Percentiles rank a stretch among this genome's conserved stretches.
Evolutionary conservation across 1,140 invertebrate genomes (phyloP).

Genomic region (Drosophila aff.): DNA sequence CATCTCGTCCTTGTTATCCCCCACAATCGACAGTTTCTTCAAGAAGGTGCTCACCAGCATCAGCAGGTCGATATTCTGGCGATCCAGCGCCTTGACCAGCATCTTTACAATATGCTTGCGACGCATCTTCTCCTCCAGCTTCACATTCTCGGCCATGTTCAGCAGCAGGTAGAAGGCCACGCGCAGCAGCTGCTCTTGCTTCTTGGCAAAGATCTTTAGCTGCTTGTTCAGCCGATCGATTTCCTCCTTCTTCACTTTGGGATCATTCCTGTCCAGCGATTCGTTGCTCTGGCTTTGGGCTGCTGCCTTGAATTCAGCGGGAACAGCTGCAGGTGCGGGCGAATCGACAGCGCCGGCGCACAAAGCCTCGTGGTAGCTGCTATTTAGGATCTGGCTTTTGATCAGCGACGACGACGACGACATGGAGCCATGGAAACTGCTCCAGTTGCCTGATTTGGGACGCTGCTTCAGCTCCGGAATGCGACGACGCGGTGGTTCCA

Average conservation of each 20-base stretch:
- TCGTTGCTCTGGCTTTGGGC: constrained; percentile 84
- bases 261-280: constrained; percentile 85
- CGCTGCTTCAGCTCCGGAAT: constrained; percentile 89
- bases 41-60: constrained; percentile 97
- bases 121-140: constrained; percentile 98
- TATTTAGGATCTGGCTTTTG: constrained; percentile 86
- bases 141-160: constrained; percentile 97
- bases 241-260: constrained; percentile 91
- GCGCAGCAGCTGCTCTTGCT: constrained; percentile 96
- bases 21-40: constrained; percentile 97
- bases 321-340: constrained; percentile 43
- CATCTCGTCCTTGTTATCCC: constrained; percentile 98
- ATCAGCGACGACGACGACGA: constrained; percentile 70
- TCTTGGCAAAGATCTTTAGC: constrained; percentile 92
- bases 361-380: constrained; percentile 88
- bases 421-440: constrained; percentile 86
- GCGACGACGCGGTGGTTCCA: constrained; percentile 88
- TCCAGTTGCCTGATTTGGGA: constrained; percentile 89
- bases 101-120: constrained; percentile 96
- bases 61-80: constrained; percentile 94
- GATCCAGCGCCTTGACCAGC: constrained; percentile 94
- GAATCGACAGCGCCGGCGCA: constrained; percentile 75
- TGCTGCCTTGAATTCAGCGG: constrained; percentile 62
- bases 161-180: constrained; percentile 96
- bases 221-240: constrained; percentile 92